A percentile compares a stretch with the other conserved stretches of the same genome.
Conservation (phyloP, 2,888 invertebrate species). For the Fragum whitleyi region DNA sequence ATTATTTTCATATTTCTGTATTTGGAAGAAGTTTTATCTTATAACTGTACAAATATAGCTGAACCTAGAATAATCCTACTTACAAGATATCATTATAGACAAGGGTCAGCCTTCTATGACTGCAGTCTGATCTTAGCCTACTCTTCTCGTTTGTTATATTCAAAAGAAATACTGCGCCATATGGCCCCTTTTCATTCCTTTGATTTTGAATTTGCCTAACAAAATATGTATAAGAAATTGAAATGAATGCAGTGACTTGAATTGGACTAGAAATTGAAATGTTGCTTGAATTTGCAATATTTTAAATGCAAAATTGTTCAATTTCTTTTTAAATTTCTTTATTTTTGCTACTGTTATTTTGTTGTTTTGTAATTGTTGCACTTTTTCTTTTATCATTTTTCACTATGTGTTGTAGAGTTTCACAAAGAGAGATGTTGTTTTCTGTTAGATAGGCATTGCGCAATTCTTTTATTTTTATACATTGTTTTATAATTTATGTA, state of each 20-base stretch:
- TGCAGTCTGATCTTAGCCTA: no score
- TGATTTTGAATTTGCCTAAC: no score
- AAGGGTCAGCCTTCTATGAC: no score
- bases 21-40: no score
- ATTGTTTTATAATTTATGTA: constrained; percentile 7
- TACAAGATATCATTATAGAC: no score
- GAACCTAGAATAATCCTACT: no score
- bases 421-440: neutral
- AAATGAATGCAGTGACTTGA: neutral
- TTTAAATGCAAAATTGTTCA: neutral
- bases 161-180: no score
- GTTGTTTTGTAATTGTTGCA: constrained; percentile 3
- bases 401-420: constrained; percentile 10
- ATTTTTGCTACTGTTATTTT: constrained; percentile 10
- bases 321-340: neutral
- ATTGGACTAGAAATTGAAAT: neutral
- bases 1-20: no score
- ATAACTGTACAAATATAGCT: no score
- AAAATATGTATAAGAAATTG: neutral
- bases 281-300: neutral
- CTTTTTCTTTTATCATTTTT: constrained; percentile 14
- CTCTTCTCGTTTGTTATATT: no score
- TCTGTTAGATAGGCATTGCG: constrained; percentile 4
- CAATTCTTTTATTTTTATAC: constrained; percentile 12
- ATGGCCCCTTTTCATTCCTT: no score